phyloP scores from a whole-genome alignment of 2,797 vertebrate genomes.

The Rousettus madagascariensis region DNA sequence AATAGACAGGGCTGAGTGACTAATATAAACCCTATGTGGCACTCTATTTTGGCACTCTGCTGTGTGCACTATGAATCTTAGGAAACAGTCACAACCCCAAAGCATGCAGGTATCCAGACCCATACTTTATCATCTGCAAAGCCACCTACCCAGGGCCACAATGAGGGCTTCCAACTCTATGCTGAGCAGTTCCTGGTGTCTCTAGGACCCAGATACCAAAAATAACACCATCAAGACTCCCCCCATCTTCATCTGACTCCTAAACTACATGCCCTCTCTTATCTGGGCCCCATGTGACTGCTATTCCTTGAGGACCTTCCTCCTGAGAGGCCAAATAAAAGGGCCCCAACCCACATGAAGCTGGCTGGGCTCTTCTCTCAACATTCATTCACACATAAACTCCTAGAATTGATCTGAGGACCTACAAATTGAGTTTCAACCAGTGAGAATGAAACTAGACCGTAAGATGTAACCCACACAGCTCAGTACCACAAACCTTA shows the following conservation, averaged over 20 bases:
- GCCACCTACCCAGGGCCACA: accelerated
- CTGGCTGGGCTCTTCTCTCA: no score
- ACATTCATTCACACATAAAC: not conserved
- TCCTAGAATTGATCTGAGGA: not conserved
- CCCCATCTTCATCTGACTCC: no score
- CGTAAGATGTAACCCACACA: no score
- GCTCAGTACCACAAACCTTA: no score
- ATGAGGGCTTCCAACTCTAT: accelerated
- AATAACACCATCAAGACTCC: not conserved
- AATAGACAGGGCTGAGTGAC: not conserved
- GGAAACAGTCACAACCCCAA: not conserved
- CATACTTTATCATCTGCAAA: not conserved
- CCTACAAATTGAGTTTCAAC: not conserved
- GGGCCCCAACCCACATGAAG: not conserved
- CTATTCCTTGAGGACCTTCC: not conserved
- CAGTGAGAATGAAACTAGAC: not conserved
- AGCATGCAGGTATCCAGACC: not conserved
- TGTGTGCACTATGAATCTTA: not conserved
- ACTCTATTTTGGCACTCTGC: not conserved
- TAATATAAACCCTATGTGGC: not conserved
- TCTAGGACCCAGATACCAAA: not conserved
- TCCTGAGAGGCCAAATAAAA: not conserved
- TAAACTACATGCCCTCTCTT: no score
- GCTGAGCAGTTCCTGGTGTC: not conserved
- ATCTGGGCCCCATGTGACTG: no score